Base-by-base conservation (phyloP, 1,140 invertebrate species). In the Drosophila sp. region DNA sequence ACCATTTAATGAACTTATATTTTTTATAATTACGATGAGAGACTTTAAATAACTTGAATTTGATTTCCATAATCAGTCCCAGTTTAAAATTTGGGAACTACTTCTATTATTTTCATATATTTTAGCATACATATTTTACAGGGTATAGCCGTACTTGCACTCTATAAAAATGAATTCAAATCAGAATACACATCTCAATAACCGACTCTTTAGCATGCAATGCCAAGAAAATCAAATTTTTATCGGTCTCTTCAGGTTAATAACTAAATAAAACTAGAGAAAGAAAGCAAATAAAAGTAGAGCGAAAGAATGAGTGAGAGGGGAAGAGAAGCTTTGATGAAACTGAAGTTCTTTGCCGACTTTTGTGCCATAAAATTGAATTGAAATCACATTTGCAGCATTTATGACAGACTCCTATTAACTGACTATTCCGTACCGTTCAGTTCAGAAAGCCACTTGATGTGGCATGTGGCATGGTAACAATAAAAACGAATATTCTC, bases 401-500 rank as follows among this genome's bases (percentile, higher is more conserved):
- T 46, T 70, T 63, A 34, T 71, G 59, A 56, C 21, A 32, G 38
- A 53, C 36, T 61, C 51, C 45, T 41, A 25, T 9, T 56, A 40
- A 59, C 53, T 32, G 38, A 50, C 16, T 14, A 21, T 8, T 43
- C 25, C 18, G 38, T 14, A 34, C 32, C 16, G 21, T 4, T 21
- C 1, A 4, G 21, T 21, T 21, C 1, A 21, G 4, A 21, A 21
- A 34, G 40, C 18, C 53, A 27, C 21, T 46, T 57, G 25, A 66
- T 62, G 48, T 21, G 59, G 36, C 48, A 54, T 29, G 29, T 29
- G 56, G 50, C n/a, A 46, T 27, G 29, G 29, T 16, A 50, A 32
- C 34, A 51, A 61, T 57, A 59, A 53, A 67, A 58, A 16, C 46
- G 54, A 65, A 57, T 16, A 40, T 29, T 29, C 25, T 45, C 51